A percentile compares a stretch with the other conserved stretches of the same genome.
phyloP scores from a whole-genome alignment of 2,888 invertebrate species.

The Kuschelorhynchus macadamiae region DNA sequence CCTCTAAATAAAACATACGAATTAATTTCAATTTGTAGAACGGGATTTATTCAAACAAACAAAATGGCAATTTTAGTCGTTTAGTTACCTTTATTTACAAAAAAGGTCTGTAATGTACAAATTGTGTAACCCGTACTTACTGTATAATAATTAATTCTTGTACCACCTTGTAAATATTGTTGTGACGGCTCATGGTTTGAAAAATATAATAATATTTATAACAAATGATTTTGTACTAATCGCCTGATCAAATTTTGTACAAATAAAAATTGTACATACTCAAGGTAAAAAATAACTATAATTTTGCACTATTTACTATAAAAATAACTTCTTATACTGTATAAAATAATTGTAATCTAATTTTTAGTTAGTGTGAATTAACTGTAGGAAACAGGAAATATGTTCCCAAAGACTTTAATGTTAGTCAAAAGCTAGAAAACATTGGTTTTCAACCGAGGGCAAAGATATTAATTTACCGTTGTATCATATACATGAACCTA shows the following conservation, averaged over 20 bases:
- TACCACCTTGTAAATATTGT: conserved; percentile 4
- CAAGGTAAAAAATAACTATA: background rate
- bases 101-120: background rate
- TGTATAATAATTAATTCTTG: background rate
- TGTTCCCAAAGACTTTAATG: background rate
- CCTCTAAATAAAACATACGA: background rate
- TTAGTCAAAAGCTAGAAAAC: background rate
- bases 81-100: conserved; percentile 2
- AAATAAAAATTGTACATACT: conserved; percentile 3
- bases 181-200: conserved; percentile 1
- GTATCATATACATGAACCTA: conserved; percentile 1
- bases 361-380: conserved; percentile 3
- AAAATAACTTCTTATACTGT: conserved; percentile 1
- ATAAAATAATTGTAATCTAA: conserved; percentile 13
- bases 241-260: background rate
- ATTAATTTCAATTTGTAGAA: background rate
- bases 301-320: background rate
- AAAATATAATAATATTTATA: background rate
- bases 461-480: background rate
- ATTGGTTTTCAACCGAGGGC: too few species aligned
- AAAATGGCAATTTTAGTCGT: conserved; percentile 13
- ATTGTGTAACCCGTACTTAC: background rate
- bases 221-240: conserved; percentile 11
- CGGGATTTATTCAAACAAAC: conserved; percentile 4
- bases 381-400: conserved; percentile 3